Base-by-base conservation (phyloP, 2,797 vertebrate species). In the Hephaestus fuliginosus region DNA sequence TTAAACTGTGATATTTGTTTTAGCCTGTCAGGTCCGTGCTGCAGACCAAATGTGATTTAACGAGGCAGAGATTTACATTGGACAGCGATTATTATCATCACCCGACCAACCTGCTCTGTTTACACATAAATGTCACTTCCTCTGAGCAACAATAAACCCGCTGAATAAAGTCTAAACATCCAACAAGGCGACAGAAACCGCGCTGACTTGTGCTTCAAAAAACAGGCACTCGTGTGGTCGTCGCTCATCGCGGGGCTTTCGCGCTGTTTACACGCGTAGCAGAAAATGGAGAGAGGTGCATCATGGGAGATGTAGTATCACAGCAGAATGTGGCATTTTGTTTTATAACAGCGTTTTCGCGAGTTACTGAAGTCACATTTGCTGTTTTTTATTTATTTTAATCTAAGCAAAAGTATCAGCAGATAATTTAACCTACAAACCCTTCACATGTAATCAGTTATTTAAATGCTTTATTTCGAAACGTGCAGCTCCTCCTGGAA, bases 221-320 rank as follows among this genome's bases (percentile, higher is more conserved):
- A 43, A 69, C 90, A 91, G 91, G 92, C 91, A 84, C 30, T 66
- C 36, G 5, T 2, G 8, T 9, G 64, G 81, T 33, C 67, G 7
- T 46, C 52, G 33, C 8, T 62, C 20, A 13, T 10, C 3, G 13
- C 3, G 48, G 88, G 88, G 44, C 87, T 74, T 91, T 68, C 48
- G 79, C 92, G 89, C 87, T 52, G 25, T 48, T 86, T 77, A 70
- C 48, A 63, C 3, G 51, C 90, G 92, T 92, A 48, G 2, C 3
- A 20, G 66, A 52, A 83, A 79, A 20, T 46, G 25, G 9, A 5
- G 6, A n/a, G 46, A 33, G 39, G 11, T 86, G 92, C 88, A 93
- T 92, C 39, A 4, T 76, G 95, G 95, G 92, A 90, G 61, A 87
- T 86, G 93, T 90, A 95, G 91, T 91, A 20, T 0, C 0, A 53